Percentiles rank a stretch among this genome's conserved stretches.
Conservation (phyloP, 2,797 vertebrate species). For the Myotis planiceps region DNA sequence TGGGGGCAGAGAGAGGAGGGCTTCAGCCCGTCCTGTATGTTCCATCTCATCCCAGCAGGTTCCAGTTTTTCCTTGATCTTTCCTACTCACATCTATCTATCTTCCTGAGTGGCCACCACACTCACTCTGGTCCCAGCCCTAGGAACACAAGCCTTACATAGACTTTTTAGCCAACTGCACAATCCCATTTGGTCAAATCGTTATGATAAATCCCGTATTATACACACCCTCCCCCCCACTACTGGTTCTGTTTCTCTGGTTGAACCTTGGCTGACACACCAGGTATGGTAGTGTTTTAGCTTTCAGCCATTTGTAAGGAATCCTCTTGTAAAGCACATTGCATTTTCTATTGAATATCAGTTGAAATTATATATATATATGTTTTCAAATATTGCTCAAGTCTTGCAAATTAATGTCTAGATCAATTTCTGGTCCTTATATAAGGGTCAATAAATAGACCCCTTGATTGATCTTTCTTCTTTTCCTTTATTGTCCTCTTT, state of each 20-base stretch:
- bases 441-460: neutral
- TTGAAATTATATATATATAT: neutral
- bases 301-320: neutral
- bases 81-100: neutral
- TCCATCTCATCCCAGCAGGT: neutral
- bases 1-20: neutral
- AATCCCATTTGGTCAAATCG: neutral
- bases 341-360: neutral
- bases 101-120: neutral
- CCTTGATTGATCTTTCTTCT: neutral
- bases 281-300: neutral
- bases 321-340: neutral
- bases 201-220: too few relatives aligned
- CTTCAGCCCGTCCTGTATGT: accelerated
- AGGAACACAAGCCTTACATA: neutral
- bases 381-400: neutral
- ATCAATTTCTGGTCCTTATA: neutral
- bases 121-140: neutral
- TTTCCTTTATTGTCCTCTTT: neutral
- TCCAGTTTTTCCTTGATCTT: neutral
- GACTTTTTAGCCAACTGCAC: neutral
- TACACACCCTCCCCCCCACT: neutral
- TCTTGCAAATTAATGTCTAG: neutral
- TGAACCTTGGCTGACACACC: neutral
- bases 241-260: neutral